phyloP scores from a whole-genome alignment of 2,888 invertebrate genomes.

The Brachypterus glaber region DNA sequence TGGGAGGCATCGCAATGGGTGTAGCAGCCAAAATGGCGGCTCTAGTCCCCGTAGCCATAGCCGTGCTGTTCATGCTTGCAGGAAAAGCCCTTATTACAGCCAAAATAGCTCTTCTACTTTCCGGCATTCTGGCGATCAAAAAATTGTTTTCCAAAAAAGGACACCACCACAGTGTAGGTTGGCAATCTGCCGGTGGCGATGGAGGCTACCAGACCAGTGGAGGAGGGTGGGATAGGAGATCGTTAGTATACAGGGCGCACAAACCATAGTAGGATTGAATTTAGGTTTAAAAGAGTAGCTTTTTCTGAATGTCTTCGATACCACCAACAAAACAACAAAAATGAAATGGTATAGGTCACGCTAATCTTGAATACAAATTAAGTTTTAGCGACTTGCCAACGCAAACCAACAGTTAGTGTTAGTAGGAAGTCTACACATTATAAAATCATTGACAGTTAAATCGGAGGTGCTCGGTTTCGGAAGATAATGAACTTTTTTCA shows the following conservation, averaged over 20 bases:
- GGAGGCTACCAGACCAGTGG: conserved; percentile 40
- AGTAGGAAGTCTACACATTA: too few relatives aligned
- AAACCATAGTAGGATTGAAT: conserved; percentile 34
- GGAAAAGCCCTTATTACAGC: conserved; percentile 76
- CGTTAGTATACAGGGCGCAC: conserved; percentile 62
- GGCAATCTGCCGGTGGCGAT: conserved; percentile 20
- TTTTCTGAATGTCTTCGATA: too few relatives aligned
- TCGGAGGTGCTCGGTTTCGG: too few relatives aligned
- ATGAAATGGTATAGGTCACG: too few relatives aligned
- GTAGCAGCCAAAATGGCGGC: conserved; percentile 76
- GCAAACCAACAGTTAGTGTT: too few relatives aligned
- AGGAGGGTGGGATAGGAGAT: conserved; percentile 62
- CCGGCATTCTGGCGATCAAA: conserved; percentile 74
- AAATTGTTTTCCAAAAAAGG: conserved; percentile 65
- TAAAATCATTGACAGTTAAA: too few relatives aligned
- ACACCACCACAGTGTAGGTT: conserved; percentile 36
- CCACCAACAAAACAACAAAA: too few relatives aligned
- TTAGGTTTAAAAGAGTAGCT: too few relatives aligned
- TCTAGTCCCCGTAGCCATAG: conserved; percentile 69
- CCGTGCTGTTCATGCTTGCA: conserved; percentile 69
- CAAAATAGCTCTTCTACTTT: conserved; percentile 69
- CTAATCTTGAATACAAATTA: too few relatives aligned
- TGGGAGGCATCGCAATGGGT: conserved; percentile 87
- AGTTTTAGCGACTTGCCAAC: too few relatives aligned
- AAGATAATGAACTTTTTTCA: too few relatives aligned